These are phyloP conservation scores for Steinernema scapterisci DNA, from an alignment of 2,888 invertebrate genomes.

Conservation along the genomic window DNA sequence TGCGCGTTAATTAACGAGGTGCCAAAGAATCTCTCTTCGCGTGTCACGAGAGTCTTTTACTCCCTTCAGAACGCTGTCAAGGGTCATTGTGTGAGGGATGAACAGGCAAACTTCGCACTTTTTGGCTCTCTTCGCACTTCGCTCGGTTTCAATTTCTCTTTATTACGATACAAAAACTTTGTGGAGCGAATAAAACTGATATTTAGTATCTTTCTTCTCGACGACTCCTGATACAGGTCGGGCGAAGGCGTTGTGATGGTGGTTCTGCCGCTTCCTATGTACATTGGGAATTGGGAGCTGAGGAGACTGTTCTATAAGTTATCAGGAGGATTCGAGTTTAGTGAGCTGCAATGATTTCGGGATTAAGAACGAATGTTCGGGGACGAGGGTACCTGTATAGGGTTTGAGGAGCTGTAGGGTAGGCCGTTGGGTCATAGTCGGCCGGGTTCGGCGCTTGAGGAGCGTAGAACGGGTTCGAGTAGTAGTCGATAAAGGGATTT, in stretches of 20 bases:
- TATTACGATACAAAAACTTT: constrained; percentile 22
- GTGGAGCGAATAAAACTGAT: background rate
- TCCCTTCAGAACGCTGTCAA: constrained; percentile 28
- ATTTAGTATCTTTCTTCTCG: background rate
- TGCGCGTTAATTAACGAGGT: constrained; percentile 33
- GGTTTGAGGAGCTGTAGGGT: background rate
- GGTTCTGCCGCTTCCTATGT: constrained; percentile 1
- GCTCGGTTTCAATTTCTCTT: constrained; percentile 5
- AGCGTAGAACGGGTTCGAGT: constrained; percentile 4
- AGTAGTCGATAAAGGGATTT: constrained; percentile 5
- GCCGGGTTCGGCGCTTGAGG: background rate
- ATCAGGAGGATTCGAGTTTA: background rate
- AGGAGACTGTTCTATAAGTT: background rate
- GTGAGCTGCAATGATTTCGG: background rate
- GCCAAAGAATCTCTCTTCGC: constrained; percentile 17
- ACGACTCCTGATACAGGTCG: constrained; percentile 10
- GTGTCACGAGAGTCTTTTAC: constrained; percentile 13
- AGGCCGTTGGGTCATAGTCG: background rate
- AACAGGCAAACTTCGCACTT: constrained; percentile 17
- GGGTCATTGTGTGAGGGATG: constrained; percentile 25
- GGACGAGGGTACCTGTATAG: constrained; percentile 5
- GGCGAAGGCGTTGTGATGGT: constrained; percentile 13
- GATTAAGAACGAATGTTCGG: background rate
- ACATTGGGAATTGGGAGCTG: background rate
- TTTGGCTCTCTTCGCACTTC: background rate